Evolutionary conservation across 2,113 vertebrate species (phyloP).

Genomic region (Forbesichthys papilliferus): DNA sequence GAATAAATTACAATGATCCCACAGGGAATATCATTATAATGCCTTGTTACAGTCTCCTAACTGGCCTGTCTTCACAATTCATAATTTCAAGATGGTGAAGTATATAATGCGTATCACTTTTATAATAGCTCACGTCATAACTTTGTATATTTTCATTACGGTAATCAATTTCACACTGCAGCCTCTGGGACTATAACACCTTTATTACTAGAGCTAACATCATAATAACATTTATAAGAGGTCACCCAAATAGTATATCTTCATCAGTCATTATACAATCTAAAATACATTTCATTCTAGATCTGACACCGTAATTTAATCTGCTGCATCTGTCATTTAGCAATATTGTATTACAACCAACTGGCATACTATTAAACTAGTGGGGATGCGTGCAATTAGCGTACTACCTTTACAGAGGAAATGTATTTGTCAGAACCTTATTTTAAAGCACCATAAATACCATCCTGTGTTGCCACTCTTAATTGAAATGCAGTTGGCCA

Average conservation of each 20-base stretch:
- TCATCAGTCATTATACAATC: too few species aligned
- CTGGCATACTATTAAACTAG: conserved; percentile 52
- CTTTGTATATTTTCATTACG: conserved; percentile 36
- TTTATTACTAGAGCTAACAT: conserved; percentile 28
- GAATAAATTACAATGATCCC: conserved; percentile 70
- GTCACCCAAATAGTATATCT: conserved; percentile 38
- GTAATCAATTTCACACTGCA: conserved; percentile 60
- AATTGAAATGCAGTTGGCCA: conserved; percentile 74
- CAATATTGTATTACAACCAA: conserved; percentile 46
- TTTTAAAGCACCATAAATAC: conserved; percentile 78
- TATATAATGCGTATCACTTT: conserved; percentile 49
- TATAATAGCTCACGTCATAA: conserved; percentile 26
- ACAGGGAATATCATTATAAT: conserved; percentile 71
- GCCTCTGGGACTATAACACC: conserved; percentile 32
- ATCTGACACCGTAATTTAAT: neutral
- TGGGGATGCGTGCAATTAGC: conserved; percentile 42
- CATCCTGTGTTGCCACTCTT: conserved; percentile 71
- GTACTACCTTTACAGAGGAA: conserved; percentile 65
- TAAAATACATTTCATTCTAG: too few species aligned
- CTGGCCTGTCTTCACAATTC: conserved; percentile 65
- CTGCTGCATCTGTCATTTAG: conserved; percentile 5
- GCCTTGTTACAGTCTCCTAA: conserved; percentile 61
- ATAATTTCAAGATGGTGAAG: conserved; percentile 46
- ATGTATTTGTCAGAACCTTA: conserved; percentile 77
- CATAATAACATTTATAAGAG: conserved; percentile 37